These are phyloP conservation scores for Aix galericulata DNA, from an alignment of 2,113 vertebrate genomes.

Conservation along the genomic window DNA sequence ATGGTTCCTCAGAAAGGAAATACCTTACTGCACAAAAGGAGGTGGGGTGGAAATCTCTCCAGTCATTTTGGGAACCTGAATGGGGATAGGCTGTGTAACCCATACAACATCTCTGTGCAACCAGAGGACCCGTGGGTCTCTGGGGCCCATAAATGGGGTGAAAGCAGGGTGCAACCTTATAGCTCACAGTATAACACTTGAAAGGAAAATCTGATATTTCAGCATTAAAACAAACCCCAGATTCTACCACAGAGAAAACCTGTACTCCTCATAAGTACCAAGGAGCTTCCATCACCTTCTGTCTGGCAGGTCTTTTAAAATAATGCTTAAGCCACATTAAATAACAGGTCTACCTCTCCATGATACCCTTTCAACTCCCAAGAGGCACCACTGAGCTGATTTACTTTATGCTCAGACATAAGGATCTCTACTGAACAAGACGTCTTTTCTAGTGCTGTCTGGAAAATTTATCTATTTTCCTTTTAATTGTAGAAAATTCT, in stretches of 20 bases:
- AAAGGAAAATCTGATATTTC: neutral
- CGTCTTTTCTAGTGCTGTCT: neutral
- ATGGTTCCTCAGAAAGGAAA: neutral
- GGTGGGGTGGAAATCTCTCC: neutral
- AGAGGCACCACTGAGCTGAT: accelerated
- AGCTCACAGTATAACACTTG: neutral
- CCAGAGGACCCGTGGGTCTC: accelerated
- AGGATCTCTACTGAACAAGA: neutral
- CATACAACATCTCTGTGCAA: accelerated
- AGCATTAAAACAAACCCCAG: neutral
- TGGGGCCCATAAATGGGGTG: neutral
- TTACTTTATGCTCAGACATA: neutral
- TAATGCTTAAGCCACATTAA: neutral
- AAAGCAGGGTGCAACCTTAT: neutral
- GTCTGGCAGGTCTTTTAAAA: neutral
- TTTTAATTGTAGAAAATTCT: neutral
- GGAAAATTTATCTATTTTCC: neutral
- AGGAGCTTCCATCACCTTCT: neutral
- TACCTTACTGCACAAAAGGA: neutral
- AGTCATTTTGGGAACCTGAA: neutral
- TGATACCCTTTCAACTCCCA: neutral
- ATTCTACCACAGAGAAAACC: neutral
- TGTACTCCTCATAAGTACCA: neutral
- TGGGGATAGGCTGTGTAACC: neutral
- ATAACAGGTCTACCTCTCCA: neutral